Evolutionary conservation across 2,797 vertebrate species (phyloP), one percentile per base, ranked within the genome.

Genomic region (Avahi laniger): DNA sequence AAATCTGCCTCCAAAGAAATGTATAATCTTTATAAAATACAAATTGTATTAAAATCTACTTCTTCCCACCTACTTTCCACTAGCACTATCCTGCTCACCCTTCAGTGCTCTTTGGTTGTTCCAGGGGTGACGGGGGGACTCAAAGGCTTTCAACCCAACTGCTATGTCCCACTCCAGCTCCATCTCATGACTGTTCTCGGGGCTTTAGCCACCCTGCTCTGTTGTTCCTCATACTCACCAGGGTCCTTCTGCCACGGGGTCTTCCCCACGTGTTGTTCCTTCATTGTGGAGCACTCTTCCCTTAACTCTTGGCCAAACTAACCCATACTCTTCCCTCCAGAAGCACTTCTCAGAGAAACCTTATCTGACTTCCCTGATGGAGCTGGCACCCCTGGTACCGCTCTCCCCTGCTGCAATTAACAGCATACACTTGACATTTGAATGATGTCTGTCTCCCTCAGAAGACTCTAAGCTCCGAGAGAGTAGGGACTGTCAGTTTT

Each of bases 1-100:
- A 82, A 75, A 70, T 59, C 80, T 92, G 63, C 65, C 73, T 93
- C 67, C 15, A 87, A 88, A 93, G 79, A 82, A 94, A 96, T 57
- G 70, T 57, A 48, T 48, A 52, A 95, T 88, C 59, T 95, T 79
- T 91, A 33, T 65, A 17, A 30, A 95, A 82, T 61, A 61, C 61
- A 91, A 70, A 50, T 33, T 43, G 43, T 69, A 59, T 86, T 83
- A 59, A 96, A 93, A 94, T 41, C 24, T 14, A 82, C 26, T 15
- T 48, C 59, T 92, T 46, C 43, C 57, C 41, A 85, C 17, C 24
- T 63, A 24, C 4, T 50, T 91, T 78, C 41, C 59, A 30, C 33
- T 14, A 41, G 17, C 18, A 69, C n/a, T 59, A 54, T 43, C 28
- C 65, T 78, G 69, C 12, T 65, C 69, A 11, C 12, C 20, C 14